Evolutionary conservation across 2,113 vertebrate genomes (phyloP).

Genomic region (Colaptes auratus): DNA sequence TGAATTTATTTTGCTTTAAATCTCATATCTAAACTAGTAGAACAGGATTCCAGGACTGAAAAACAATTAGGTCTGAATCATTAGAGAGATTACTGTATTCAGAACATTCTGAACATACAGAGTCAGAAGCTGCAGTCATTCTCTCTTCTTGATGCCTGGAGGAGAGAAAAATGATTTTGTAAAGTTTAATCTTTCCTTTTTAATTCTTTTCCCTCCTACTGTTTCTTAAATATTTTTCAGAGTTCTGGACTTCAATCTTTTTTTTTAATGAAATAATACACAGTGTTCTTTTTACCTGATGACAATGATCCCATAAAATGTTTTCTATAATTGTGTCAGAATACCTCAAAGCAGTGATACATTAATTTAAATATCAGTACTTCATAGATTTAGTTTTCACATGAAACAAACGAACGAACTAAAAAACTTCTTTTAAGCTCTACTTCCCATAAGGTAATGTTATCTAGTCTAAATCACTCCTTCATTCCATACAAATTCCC

Average conservation of each 20-base stretch:
- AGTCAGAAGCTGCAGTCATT: neutral
- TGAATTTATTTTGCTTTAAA: neutral
- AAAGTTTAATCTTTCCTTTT: neutral
- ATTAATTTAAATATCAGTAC: neutral
- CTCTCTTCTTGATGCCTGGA: rapidly evolving
- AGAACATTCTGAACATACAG: neutral
- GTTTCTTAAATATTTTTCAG: neutral
- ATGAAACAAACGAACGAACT: neutral
- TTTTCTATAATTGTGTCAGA: neutral
- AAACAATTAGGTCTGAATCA: neutral
- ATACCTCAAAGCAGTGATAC: neutral
- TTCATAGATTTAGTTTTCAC: neutral
- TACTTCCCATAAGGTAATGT: neutral
- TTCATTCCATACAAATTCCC: neutral
- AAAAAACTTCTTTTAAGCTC: neutral
- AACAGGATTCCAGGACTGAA: neutral
- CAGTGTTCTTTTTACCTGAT: neutral
- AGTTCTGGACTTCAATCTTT: neutral
- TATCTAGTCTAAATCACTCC: neutral
- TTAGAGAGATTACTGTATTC: neutral
- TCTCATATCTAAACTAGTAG: neutral
- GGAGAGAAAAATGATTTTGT: neutral
- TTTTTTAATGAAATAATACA: neutral
- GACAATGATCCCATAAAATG: neutral
- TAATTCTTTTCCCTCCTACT: neutral